phyloP scores from a whole-genome alignment of 1,140 invertebrate species.

The Araneus ventricosus region DNA sequence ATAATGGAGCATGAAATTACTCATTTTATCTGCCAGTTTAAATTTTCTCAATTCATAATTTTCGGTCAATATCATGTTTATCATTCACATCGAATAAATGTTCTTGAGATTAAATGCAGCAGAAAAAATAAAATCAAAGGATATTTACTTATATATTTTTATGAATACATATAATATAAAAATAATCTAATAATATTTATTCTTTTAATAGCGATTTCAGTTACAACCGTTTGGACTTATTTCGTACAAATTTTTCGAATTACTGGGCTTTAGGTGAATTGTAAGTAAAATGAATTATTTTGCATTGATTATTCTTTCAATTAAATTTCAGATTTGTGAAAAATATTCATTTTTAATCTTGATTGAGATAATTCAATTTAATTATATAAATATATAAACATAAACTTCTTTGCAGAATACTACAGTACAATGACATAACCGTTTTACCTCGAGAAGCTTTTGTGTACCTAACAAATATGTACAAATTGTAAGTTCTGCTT shows the following conservation, averaged over 20 bases:
- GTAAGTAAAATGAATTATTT: constrained; percentile 62
- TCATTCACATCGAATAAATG: too few species aligned
- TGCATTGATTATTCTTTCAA: neutral
- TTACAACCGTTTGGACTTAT: constrained; percentile 74
- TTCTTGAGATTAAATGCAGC: too few species aligned
- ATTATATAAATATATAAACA: neutral
- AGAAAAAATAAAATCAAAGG: too few species aligned
- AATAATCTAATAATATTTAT: too few species aligned
- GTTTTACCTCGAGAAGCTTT: constrained; percentile 76
- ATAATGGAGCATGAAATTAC: too few species aligned
- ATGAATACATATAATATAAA: too few species aligned
- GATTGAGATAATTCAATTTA: neutral
- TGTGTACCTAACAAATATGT: constrained; percentile 77
- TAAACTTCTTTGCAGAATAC: constrained; percentile 76
- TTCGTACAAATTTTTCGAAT: constrained; percentile 70
- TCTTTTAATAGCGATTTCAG: constrained; percentile 75
- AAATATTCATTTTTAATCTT: neutral
- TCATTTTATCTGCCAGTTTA: too few species aligned
- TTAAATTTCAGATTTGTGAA: neutral
- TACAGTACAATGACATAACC: constrained; percentile 77
- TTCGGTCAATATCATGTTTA: too few species aligned
- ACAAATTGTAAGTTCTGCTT: constrained; percentile 76
- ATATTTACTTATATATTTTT: too few species aligned
- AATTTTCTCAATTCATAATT: too few species aligned
- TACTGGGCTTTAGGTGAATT: constrained; percentile 77